Evolutionary conservation across 2,113 vertebrate species (phyloP).

Genomic region (Plecotus auritus): DNA sequence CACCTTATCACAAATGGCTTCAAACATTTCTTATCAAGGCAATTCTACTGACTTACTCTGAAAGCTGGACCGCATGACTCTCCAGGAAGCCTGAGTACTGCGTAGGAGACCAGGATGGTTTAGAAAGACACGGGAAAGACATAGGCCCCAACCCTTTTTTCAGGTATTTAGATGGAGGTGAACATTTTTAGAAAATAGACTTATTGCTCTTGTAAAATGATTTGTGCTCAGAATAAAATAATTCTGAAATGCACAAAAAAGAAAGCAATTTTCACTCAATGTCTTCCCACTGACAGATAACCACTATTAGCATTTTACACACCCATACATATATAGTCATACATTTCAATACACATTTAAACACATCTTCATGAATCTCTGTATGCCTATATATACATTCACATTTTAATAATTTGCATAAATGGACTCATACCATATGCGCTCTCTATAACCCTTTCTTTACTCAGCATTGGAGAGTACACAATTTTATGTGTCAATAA

Average conservation of each 20-base stretch:
- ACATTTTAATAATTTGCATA: neutral
- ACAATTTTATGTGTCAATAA: neutral
- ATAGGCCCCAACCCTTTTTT: neutral
- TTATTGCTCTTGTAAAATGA: neutral
- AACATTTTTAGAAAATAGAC: neutral
- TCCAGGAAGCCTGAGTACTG: neutral
- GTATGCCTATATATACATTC: neutral
- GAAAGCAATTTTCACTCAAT: neutral
- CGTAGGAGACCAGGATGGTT: neutral
- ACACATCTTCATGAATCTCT: neutral
- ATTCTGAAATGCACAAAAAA: neutral
- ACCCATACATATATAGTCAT: neutral
- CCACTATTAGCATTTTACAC: neutral
- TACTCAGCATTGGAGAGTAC: neutral
- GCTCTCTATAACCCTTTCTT: neutral
- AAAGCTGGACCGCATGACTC: neutral
- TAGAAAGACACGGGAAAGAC: neutral
- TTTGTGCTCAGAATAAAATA: neutral
- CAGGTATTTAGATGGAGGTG: neutral
- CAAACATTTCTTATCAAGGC: neutral
- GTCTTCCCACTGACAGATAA: neutral
- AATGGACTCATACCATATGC: neutral
- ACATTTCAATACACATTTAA: neutral
- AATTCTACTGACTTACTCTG: neutral
- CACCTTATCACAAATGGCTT: neutral